These are phyloP conservation scores for Alviniconcha marisindica DNA, from an alignment of 1,140 invertebrate species.

Conservation along the genomic window DNA sequence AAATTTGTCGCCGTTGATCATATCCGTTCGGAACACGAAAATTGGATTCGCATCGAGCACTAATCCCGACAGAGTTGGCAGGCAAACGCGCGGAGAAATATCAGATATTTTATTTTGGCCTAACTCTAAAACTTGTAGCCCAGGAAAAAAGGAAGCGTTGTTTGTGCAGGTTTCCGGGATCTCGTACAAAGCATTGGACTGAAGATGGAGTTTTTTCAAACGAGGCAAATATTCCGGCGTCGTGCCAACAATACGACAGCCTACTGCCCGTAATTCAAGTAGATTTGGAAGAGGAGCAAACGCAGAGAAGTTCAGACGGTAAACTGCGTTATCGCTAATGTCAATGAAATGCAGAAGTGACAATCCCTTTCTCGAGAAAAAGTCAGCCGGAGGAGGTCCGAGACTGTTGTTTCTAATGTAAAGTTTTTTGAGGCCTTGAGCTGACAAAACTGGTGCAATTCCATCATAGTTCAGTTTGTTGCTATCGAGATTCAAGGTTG, in stretches of 20 bases:
- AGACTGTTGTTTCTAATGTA: background rate
- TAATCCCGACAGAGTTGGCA: background rate
- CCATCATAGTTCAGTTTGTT: background rate
- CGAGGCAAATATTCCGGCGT: background rate
- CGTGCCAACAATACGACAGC: background rate
- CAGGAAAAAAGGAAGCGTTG: background rate
- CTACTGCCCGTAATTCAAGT: background rate
- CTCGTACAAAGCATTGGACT: background rate
- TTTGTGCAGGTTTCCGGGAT: background rate
- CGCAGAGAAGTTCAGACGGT: background rate
- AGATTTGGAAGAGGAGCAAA: background rate
- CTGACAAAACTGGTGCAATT: background rate
- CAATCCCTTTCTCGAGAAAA: background rate
- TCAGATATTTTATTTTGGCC: background rate
- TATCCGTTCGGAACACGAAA: background rate
- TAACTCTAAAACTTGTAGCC: background rate
- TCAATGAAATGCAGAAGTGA: background rate
- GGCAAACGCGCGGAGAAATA: background rate
- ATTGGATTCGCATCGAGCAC: background rate
- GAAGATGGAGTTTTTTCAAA: background rate
- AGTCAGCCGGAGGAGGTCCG: background rate
- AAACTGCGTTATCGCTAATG: background rate
- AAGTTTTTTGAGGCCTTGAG: background rate
- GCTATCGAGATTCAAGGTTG: background rate
- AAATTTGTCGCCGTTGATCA: background rate